phyloP scores from a whole-genome alignment of 2,888 invertebrate genomes.

The Aethes cnicana region DNA sequence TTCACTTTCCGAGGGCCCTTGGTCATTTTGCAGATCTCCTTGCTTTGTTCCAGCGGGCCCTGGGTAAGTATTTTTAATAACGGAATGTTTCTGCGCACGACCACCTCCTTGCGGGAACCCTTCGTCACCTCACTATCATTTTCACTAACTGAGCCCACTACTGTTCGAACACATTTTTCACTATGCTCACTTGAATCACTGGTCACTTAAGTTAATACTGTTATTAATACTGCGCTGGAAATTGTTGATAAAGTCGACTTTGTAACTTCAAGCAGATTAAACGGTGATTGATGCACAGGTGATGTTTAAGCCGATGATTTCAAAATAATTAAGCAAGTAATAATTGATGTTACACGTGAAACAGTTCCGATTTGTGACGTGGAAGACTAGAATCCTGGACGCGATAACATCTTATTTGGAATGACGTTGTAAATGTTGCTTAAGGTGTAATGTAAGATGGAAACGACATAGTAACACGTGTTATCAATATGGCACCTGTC shows the following conservation, averaged over 20 bases:
- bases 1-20: constrained; percentile 83
- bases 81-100: constrained; percentile 70
- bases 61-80: constrained; percentile 76
- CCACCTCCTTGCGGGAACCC: constrained; percentile 54
- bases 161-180: constrained; percentile 51
- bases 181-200: constrained; percentile 56
- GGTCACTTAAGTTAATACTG: constrained; percentile 49
- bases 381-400: constrained; percentile 7
- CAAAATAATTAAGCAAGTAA: constrained; percentile 36
- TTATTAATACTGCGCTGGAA: constrained; percentile 44
- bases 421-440: constrained; percentile 16
- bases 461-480: constrained; percentile 43
- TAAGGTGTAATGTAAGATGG: constrained; percentile 39
- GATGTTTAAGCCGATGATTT: constrained; percentile 39
- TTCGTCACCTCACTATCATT: constrained; percentile 70
- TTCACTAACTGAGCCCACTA: constrained; percentile 56
- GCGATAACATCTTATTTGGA: constrained; percentile 1
- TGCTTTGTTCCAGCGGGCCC: constrained; percentile 74
- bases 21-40: constrained; percentile 80
- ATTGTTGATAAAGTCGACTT: constrained; percentile 42
- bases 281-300: constrained; percentile 50
- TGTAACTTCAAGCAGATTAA: constrained; percentile 44
- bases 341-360: constrained; percentile 36
- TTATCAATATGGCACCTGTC: constrained; percentile 57
- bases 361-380: constrained; percentile 28